Evolutionary conservation across 2,888 invertebrate species (phyloP).

Genomic region (Salticus scenicus): DNA sequence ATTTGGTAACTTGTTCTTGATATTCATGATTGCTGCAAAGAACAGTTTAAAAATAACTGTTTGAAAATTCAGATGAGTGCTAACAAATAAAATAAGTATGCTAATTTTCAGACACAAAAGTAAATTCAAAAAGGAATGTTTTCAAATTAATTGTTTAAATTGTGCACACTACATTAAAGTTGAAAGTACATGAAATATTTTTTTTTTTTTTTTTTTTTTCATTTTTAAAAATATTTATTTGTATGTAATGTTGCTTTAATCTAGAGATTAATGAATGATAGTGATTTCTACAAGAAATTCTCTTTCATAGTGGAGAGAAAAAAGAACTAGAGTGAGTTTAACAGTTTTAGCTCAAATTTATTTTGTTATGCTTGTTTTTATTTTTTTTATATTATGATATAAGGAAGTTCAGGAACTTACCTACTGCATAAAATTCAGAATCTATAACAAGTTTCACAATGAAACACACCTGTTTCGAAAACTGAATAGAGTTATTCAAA

Average conservation of each 20-base stretch:
- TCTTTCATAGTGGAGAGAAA: no score
- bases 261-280: no score
- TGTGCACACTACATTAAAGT: slow-evolving; percentile 47
- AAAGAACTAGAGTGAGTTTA: no score
- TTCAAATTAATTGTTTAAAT: neutral
- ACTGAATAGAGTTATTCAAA: slow-evolving; percentile 36
- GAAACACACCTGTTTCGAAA: neutral
- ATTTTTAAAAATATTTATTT: no score
- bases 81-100: neutral
- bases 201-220: no score
- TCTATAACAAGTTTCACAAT: neutral
- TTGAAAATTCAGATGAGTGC: neutral
- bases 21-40: slow-evolving; percentile 84
- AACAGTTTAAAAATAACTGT: slow-evolving; percentile 44
- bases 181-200: no score
- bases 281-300: no score
- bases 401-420: slow-evolving; percentile 35
- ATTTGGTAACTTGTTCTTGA: slow-evolving; percentile 89
- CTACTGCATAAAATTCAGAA: slow-evolving; percentile 18
- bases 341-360: no score
- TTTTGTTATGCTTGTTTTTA: no score
- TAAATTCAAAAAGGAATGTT: neutral
- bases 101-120: neutral
- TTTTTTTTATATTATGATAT: no score
- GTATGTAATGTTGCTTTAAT: slow-evolving; percentile 8